Conservation (phyloP, 1,140 invertebrate species). For the Nomia melanderi region DNA sequence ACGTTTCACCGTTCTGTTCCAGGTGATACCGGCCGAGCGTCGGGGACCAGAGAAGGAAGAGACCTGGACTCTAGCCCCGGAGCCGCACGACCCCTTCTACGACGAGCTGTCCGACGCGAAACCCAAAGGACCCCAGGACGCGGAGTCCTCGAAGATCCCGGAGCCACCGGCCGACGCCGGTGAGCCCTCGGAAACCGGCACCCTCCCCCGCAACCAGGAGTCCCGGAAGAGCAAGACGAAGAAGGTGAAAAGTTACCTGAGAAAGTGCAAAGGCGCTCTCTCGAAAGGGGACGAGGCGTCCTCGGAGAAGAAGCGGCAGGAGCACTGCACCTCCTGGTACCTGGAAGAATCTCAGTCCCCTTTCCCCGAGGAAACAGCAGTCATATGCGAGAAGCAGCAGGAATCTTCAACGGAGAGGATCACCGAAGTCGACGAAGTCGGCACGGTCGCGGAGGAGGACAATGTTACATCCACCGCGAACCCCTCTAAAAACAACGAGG, state of each 20-base stretch:
- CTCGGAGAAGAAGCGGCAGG: constrained; percentile 68
- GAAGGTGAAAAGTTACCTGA: constrained; percentile 79
- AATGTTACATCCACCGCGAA: neutral
- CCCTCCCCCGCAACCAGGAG: constrained; percentile 70
- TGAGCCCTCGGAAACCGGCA: constrained; percentile 53
- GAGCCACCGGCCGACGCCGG: constrained; percentile 13
- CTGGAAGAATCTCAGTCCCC: constrained; percentile 62
- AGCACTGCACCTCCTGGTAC: constrained; percentile 75
- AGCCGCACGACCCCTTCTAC: constrained; percentile 41
- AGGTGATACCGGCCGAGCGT: constrained; percentile 78
- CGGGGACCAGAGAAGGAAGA: constrained; percentile 74
- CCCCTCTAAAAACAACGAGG: constrained; percentile 24
- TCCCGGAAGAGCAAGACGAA: constrained; percentile 78
- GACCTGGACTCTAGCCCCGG: constrained; percentile 72
- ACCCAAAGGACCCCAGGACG: constrained; percentile 5
- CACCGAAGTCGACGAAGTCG: neutral
- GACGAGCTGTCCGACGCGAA: constrained; percentile 51
- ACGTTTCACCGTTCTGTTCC: constrained; percentile 23
- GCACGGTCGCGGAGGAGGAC: constrained; percentile 26
- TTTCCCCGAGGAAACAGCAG: constrained; percentile 28
- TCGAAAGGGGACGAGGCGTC: constrained; percentile 71
- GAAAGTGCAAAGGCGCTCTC: constrained; percentile 79
- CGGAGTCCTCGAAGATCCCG: constrained; percentile 37
- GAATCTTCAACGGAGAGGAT: constrained; percentile 42
- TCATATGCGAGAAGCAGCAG: constrained; percentile 32